A percentile compares a stretch with the other conserved stretches of the same genome.
phyloP scores from a whole-genome alignment of 2,888 invertebrate species.

The Dynastes grantii region DNA sequence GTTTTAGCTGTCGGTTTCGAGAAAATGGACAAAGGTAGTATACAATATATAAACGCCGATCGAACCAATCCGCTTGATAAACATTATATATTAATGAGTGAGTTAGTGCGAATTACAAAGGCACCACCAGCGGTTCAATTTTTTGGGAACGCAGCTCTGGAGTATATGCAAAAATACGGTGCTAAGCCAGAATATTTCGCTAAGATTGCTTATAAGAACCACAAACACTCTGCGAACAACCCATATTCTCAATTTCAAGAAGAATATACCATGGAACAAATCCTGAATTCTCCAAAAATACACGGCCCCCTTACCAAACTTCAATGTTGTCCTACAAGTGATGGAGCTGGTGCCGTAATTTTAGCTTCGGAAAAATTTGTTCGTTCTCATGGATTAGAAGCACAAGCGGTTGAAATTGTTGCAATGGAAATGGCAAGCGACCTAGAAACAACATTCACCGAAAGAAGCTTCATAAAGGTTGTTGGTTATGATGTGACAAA shows the following conservation, averaged over 20 bases:
- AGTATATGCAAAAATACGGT: slow-evolving; percentile 97
- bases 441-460: slow-evolving; percentile 86
- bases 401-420: slow-evolving; percentile 95
- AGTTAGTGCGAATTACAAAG: slow-evolving; percentile 84
- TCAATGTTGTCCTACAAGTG: slow-evolving; percentile 98
- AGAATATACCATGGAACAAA: slow-evolving; percentile 92
- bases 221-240: slow-evolving; percentile 96
- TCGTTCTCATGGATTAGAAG: slow-evolving; percentile 83
- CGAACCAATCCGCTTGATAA: slow-evolving; percentile 92
- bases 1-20: slow-evolving; percentile 97
- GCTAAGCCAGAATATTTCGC: slow-evolving; percentile 94
- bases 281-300: slow-evolving; percentile 89
- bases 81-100: slow-evolving; percentile 88
- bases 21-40: slow-evolving; percentile 96
- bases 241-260: slow-evolving; percentile 94
- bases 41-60: slow-evolving; percentile 75
- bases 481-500: slow-evolving; percentile 96
- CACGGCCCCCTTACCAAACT: slow-evolving; percentile 95
- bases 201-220: slow-evolving; percentile 98
- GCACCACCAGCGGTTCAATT: slow-evolving; percentile 94
- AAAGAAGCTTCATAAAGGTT: slow-evolving; percentile 85
- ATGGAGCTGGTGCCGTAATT: slow-evolving; percentile 95
- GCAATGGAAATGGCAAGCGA: slow-evolving; percentile 99
- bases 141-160: slow-evolving; percentile 96
- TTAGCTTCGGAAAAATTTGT: slow-evolving; percentile 95